A percentile compares a stretch with the other conserved stretches of the same genome.
These are phyloP conservation scores for Anagrus nilaparvatae DNA, from an alignment of 1,140 invertebrate genomes.

Conservation along the genomic window DNA sequence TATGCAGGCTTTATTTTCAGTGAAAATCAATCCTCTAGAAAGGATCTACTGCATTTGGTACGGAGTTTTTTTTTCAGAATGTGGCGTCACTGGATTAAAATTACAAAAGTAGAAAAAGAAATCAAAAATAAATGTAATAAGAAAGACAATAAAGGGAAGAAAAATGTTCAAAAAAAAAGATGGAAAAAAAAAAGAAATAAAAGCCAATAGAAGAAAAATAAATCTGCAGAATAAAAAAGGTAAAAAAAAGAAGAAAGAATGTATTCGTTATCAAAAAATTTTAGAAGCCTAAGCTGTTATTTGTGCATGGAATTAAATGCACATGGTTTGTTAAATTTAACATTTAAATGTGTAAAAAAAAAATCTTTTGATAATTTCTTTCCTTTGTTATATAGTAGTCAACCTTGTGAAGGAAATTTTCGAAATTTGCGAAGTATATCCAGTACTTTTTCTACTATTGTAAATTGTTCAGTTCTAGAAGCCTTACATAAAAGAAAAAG, in stretches of 20 bases:
- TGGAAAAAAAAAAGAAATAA: no score
- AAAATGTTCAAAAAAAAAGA: no score
- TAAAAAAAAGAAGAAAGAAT: constrained; percentile 1
- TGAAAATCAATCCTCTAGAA: neutral
- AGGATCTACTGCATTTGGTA: constrained; percentile 5
- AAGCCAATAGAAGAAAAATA: no score
- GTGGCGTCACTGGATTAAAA: no score
- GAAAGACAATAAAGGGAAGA: no score
- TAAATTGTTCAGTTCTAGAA: constrained; percentile 5
- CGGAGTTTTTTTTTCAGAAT: constrained; percentile 12
- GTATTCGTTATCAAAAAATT: constrained; percentile 10
- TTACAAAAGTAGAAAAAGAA: no score
- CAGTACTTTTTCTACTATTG: constrained; percentile 11
- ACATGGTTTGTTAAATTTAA: constrained; percentile 12
- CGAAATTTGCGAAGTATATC: constrained; percentile 10
- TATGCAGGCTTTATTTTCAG: constrained; percentile 2
- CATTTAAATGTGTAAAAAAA: constrained; percentile 4
- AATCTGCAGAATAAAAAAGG: constrained; percentile 2
- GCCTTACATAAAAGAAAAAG: neutral
- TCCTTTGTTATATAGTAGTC: constrained; percentile 11
- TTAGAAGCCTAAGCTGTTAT: constrained; percentile 8
- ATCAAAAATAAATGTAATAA: no score
- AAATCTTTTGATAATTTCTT: constrained; percentile 7
- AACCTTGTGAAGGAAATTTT: constrained; percentile 13
- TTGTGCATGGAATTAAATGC: constrained; percentile 14